A percentile compares a stretch with the other conserved stretches of the same genome.
These are phyloP conservation scores for Nasonovia ribisnigri DNA, from an alignment of 2,888 invertebrate species.

Conservation along the genomic window DNA sequence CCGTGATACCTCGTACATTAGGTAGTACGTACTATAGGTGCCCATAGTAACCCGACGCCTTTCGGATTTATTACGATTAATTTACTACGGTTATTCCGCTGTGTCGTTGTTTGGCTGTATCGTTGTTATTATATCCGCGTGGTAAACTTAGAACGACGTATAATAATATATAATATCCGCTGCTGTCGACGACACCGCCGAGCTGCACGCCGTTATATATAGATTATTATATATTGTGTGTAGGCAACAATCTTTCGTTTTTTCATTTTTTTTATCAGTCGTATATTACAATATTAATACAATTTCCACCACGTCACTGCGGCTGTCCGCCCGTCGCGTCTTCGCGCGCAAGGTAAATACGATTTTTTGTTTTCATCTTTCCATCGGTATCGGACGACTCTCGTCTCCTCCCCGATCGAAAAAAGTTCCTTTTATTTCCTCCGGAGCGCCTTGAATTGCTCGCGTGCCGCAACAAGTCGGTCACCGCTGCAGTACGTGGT, in stretches of 20 bases:
- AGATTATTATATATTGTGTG: background rate
- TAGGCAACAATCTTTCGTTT: background rate
- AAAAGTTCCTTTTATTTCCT: background rate
- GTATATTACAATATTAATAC: background rate
- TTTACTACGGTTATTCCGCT: background rate
- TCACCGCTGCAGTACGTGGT: slow-evolving; percentile 47
- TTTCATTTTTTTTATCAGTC: background rate
- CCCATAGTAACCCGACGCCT: too few relatives aligned
- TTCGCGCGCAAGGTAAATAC: background rate
- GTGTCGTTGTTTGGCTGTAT: background rate
- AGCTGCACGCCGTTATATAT: background rate
- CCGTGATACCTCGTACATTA: too few relatives aligned
- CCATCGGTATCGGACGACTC: background rate
- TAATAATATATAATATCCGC: background rate
- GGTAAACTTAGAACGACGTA: background rate
- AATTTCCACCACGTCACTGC: background rate
- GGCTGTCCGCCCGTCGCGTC: background rate
- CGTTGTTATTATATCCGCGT: background rate
- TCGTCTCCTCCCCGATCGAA: background rate
- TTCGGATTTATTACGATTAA: background rate
- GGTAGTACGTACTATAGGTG: too few relatives aligned
- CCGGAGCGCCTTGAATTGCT: slow-evolving; percentile 55
- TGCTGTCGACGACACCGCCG: background rate
- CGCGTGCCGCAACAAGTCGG: slow-evolving; percentile 62
- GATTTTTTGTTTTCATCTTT: background rate